Evolutionary conservation across 2,113 vertebrate genomes (phyloP).

Genomic region (Anarhynchus alexandrinus): DNA sequence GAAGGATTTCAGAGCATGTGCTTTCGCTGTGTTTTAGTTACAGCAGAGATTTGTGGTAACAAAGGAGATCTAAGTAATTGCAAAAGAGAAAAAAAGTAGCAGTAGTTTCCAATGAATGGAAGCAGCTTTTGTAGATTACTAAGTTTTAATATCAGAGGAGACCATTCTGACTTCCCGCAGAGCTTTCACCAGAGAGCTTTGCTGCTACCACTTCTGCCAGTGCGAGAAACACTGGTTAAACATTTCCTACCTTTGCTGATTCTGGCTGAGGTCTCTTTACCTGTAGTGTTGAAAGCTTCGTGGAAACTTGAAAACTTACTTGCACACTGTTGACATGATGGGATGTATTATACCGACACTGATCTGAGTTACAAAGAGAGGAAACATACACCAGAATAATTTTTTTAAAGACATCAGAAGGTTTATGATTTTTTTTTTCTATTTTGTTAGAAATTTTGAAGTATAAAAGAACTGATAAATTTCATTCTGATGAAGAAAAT

Average conservation of each 20-base stretch:
- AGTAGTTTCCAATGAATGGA: background rate
- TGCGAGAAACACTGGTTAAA: background rate
- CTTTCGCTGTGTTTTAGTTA: slow-evolving; percentile 23
- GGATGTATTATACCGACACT: background rate
- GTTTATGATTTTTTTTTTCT: background rate
- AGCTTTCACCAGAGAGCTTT: background rate
- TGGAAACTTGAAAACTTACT: background rate
- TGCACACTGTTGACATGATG: accelerated
- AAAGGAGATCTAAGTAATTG: background rate
- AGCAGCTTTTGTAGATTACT: background rate
- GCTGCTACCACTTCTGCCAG: background rate
- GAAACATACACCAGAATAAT: background rate
- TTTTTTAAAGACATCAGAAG: background rate
- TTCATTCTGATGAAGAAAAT: background rate
- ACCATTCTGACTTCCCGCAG: background rate
- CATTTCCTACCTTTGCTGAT: background rate
- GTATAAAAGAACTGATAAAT: background rate
- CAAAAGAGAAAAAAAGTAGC: background rate
- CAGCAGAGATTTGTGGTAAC: slow-evolving; percentile 3
- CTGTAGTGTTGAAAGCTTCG: background rate
- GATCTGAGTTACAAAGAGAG: background rate
- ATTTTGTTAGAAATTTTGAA: background rate
- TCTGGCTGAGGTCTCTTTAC: background rate
- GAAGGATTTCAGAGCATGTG: slow-evolving; percentile 4
- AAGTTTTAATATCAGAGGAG: background rate